Percentiles rank a stretch among this genome's conserved stretches.
Evolutionary conservation across 2,888 invertebrate genomes (phyloP).

Genomic region (Heliconius aoede): DNA sequence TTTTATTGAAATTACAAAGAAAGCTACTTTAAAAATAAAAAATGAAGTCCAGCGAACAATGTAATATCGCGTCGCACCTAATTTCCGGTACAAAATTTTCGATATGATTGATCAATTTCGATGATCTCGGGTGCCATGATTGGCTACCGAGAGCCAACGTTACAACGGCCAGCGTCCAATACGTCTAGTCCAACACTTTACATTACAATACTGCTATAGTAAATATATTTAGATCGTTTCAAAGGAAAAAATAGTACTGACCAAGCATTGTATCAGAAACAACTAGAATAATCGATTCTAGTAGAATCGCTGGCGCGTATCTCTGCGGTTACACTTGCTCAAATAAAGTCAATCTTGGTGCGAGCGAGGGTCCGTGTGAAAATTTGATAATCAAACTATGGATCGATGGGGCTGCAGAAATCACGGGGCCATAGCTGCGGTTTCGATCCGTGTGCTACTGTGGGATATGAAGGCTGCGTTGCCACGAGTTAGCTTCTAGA

Average conservation of each 20-base stretch:
- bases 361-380: constrained; percentile 77
- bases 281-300: constrained; percentile 49
- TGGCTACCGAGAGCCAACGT: constrained; percentile 72
- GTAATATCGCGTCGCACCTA: constrained; percentile 76
- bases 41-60: constrained; percentile 69
- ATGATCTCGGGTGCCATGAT: constrained; percentile 78
- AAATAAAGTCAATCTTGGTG: constrained; percentile 83
- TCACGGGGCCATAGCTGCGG: constrained; percentile 76
- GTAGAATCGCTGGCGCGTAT: constrained; percentile 60
- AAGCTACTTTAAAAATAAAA: constrained; percentile 66
- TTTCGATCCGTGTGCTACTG: constrained; percentile 79
- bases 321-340: constrained; percentile 79
- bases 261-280: constrained; percentile 63
- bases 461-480: constrained; percentile 79
- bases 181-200: constrained; percentile 65
- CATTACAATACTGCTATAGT: constrained; percentile 64
- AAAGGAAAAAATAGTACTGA: constrained; percentile 52
- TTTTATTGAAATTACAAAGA: constrained; percentile 44
- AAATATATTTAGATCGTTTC: constrained; percentile 52
- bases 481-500: constrained; percentile 67
- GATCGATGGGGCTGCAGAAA: constrained; percentile 80
- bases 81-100: constrained; percentile 80
- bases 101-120: constrained; percentile 83
- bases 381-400: constrained; percentile 83
- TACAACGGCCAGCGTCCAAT: constrained; percentile 49